A percentile compares a stretch with the other conserved stretches of the same genome.
Conservation (phyloP, 2,888 invertebrate species). For the Hirtodrosophila cameraria region DNA sequence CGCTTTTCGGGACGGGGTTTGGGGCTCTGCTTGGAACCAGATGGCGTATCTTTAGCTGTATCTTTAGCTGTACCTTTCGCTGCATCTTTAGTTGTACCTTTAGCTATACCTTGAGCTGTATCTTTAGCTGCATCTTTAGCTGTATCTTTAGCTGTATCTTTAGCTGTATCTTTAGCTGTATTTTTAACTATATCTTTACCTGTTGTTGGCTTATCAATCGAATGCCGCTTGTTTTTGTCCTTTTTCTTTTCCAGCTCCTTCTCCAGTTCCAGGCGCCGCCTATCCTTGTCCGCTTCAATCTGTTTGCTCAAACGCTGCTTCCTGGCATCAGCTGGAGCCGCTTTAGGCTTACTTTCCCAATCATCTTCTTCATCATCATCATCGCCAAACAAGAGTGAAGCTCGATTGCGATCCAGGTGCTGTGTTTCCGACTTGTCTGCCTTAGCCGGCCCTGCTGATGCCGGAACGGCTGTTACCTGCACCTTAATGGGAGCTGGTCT, state of each 20-base stretch:
- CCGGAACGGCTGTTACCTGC: neutral
- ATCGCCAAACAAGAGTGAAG: constrained; percentile 84
- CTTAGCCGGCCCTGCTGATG: neutral
- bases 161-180: neutral
- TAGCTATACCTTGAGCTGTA: too few relatives aligned
- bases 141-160: neutral
- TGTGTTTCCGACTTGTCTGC: constrained; percentile 18
- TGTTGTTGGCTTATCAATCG: constrained; percentile 30
- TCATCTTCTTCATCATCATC: constrained; percentile 84
- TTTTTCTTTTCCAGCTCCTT: constrained; percentile 56
- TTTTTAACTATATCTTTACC: too few relatives aligned
- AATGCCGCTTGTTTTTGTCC: constrained; percentile 29
- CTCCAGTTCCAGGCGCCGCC: constrained; percentile 66
- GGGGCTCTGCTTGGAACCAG: constrained; percentile 28
- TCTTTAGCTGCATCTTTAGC: too few relatives aligned
- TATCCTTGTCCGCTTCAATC: constrained; percentile 72
- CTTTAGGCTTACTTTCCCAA: constrained; percentile 78
- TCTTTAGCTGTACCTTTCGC: too few relatives aligned
- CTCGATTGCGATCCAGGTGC: constrained; percentile 82
- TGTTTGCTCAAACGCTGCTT: constrained; percentile 84
- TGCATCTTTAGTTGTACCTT: too few relatives aligned
- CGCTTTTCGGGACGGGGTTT: constrained; percentile 50
- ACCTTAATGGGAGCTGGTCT: constrained; percentile 8
- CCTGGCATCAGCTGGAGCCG: constrained; percentile 10
- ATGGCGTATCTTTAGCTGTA: neutral